Evolutionary conservation across 2,113 vertebrate species (phyloP).

Genomic region (Mastomys coucha): DNA sequence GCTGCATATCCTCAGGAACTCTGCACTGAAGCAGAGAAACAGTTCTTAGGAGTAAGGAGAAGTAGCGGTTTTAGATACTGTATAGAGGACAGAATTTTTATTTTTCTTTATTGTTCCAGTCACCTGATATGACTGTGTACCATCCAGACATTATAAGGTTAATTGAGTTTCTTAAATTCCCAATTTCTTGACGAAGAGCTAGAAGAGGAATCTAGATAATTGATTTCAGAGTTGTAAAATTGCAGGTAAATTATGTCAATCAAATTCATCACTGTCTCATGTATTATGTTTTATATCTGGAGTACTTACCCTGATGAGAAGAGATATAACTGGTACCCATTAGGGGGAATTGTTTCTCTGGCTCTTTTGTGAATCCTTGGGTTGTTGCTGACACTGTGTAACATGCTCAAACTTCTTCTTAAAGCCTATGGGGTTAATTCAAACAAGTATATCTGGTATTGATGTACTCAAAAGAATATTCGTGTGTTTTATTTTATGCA

Average conservation of each 20-base stretch:
- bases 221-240: neutral
- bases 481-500: neutral
- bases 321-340: neutral
- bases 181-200: neutral
- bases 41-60: neutral
- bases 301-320: neutral
- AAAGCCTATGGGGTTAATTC: neutral
- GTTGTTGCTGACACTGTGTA: neutral
- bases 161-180: neutral
- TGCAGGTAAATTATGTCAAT: neutral
- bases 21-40: neutral
- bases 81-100: neutral
- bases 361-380: neutral
- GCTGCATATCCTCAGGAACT: neutral
- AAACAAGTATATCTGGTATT: neutral
- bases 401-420: neutral
- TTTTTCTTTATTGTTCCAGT: neutral
- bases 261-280: neutral
- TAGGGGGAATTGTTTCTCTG: neutral
- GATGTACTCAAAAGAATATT: neutral
- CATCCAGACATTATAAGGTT: neutral
- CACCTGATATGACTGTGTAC: neutral
- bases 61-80: neutral
- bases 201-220: neutral
- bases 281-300: neutral